A percentile compares a stretch with the other conserved stretches of the same genome.
These are phyloP conservation scores for Pseudobourletiella spinata DNA, from an alignment of 1,140 invertebrate genomes.

Conservation along the genomic window DNA sequence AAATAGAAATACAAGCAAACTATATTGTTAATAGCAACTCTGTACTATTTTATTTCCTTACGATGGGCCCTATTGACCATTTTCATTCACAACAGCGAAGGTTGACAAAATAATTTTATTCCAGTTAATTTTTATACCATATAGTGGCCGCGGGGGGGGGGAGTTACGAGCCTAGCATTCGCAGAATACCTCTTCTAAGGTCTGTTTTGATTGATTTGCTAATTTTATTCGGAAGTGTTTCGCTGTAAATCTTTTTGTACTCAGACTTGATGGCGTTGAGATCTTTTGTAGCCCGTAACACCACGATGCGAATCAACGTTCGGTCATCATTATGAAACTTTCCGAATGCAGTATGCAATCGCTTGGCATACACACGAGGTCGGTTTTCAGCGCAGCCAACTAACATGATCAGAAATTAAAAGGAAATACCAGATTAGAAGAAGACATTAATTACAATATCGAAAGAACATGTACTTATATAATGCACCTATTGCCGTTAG, in stretches of 20 bases:
- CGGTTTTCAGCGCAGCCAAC: slow-evolving; percentile 60
- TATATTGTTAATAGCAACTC: too few species aligned
- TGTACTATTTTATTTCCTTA: too few species aligned
- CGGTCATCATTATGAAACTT: slow-evolving; percentile 61
- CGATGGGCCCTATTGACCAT: too few species aligned
- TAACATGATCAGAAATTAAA: slow-evolving; percentile 40
- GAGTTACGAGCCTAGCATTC: background rate
- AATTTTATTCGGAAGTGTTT: slow-evolving; percentile 45
- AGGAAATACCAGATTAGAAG: background rate
- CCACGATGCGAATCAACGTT: slow-evolving; percentile 61
- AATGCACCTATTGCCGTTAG: slow-evolving; percentile 55
- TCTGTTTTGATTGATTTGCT: background rate
- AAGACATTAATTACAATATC: background rate
- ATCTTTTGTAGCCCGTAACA: slow-evolving; percentile 62
- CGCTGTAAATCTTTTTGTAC: slow-evolving; percentile 58
- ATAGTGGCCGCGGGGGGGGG: too few species aligned
- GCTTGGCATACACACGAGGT: slow-evolving; percentile 60
- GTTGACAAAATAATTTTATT: too few species aligned
- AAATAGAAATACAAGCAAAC: too few species aligned
- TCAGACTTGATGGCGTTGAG: slow-evolving; percentile 59
- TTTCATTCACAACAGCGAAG: too few species aligned
- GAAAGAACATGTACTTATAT: too few species aligned
- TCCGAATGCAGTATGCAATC: slow-evolving; percentile 61
- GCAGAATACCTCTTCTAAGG: background rate
- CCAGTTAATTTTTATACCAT: too few species aligned